Percentiles rank a stretch among this genome's conserved stretches.
Evolutionary conservation across 2,888 invertebrate genomes (phyloP).

Genomic region (Idaea aversata): DNA sequence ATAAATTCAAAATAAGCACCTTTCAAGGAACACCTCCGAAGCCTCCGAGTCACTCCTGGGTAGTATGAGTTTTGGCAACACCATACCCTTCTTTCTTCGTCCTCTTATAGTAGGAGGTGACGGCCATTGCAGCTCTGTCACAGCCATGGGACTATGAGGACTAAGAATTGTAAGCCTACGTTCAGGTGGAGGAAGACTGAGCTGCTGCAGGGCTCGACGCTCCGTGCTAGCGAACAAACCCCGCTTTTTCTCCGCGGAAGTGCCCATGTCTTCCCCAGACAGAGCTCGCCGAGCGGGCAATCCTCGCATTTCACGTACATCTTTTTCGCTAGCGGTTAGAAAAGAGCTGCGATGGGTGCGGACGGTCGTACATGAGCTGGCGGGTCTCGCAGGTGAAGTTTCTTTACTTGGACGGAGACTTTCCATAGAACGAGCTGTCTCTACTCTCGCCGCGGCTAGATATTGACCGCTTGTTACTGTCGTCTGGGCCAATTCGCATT

Average conservation of each 20-base stretch:
- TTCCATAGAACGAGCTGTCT: slow-evolving; percentile 86
- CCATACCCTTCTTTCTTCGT: slow-evolving; percentile 85
- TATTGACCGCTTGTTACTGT: slow-evolving; percentile 75
- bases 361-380: slow-evolving; percentile 73
- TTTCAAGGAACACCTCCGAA: slow-evolving; percentile 83
- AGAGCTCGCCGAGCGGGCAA: slow-evolving; percentile 82
- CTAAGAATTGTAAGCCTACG: slow-evolving; percentile 88
- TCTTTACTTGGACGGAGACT: slow-evolving; percentile 82
- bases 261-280: slow-evolving; percentile 82
- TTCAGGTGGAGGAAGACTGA: slow-evolving; percentile 85
- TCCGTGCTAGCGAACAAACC: slow-evolving; percentile 85
- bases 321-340: slow-evolving; percentile 83
- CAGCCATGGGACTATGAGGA: slow-evolving; percentile 87
- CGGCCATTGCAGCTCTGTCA: slow-evolving; percentile 83
- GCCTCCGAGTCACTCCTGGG: slow-evolving; percentile 88
- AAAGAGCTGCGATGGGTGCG: slow-evolving; percentile 82
- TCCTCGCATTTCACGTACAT: slow-evolving; percentile 83
- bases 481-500: slow-evolving; percentile 80
- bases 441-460: slow-evolving; percentile 77
- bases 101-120: slow-evolving; percentile 80
- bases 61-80: slow-evolving; percentile 86
- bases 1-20: slow-evolving; percentile 57
- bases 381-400: slow-evolving; percentile 76
- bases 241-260: slow-evolving; percentile 83
- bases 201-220: slow-evolving; percentile 82